These are phyloP conservation scores for Limnephilus rhombicus DNA, from an alignment of 2,888 invertebrate species.

Conservation along the genomic window DNA sequence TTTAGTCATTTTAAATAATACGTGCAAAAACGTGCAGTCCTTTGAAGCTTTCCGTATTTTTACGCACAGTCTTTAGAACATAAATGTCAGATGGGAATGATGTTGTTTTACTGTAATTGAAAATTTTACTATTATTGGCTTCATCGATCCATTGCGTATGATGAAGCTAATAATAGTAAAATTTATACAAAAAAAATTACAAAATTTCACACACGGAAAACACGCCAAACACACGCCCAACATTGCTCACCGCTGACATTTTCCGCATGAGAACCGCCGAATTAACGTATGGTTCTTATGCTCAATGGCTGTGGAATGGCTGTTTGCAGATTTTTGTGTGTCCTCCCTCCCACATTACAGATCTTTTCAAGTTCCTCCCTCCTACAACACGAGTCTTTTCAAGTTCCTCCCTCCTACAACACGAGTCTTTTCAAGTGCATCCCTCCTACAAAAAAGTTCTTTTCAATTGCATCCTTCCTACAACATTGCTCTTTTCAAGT, in stretches of 20 bases:
- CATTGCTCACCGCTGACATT: not conserved
- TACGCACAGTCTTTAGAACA: not conserved
- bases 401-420: too few species aligned
- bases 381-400: too few species aligned
- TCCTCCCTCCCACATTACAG: not conserved
- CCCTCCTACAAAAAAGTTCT: too few species aligned
- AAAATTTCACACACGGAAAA: not conserved
- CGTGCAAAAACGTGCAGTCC: not conserved
- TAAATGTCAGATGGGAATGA: not conserved
- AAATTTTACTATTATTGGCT: not conserved
- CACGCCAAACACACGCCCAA: too few species aligned
- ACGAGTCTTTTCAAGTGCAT: too few species aligned
- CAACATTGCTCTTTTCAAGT: too few species aligned
- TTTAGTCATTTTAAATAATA: not conserved
- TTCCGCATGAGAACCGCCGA: not conserved
- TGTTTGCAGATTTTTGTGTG: not conserved
- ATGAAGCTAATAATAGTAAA: too few species aligned
- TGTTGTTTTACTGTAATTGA: not conserved
- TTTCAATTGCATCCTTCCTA: too few species aligned
- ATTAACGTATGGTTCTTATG: not conserved
- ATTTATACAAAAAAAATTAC: too few species aligned
- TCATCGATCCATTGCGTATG: not conserved
- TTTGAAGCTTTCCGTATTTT: not conserved
- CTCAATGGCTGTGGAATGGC: not conserved
- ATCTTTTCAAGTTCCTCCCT: too few species aligned